phyloP scores from a whole-genome alignment of 35 echinoderm and acorn worm species.

The Ophiothrix spiculata region DNA sequence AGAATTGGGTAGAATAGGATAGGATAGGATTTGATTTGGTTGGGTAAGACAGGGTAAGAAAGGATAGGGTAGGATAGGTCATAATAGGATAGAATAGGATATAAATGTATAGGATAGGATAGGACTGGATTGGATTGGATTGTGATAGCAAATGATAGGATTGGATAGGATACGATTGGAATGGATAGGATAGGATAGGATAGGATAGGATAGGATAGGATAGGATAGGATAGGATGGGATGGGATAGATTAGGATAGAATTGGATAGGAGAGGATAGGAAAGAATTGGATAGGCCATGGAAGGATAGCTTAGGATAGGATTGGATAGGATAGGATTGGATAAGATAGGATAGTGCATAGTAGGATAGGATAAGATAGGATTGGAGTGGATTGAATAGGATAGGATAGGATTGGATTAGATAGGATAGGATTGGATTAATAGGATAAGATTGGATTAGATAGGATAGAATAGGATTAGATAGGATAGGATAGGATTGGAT shows the following conservation, averaged over 20 bases:
- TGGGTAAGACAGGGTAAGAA: slow-evolving; percentile 1
- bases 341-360: no score
- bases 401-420: neutral
- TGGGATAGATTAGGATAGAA: slow-evolving; percentile 20
- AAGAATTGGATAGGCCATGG: slow-evolving; percentile 9
- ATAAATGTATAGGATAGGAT: neutral
- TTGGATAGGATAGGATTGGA: slow-evolving; percentile 20
- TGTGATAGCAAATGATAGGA: slow-evolving; percentile 16
- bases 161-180: slow-evolving; percentile 26
- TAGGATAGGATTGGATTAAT: neutral
- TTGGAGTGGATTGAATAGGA: neutral
- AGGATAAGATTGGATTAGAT: neutral
- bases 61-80: slow-evolving; percentile 21
- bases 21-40: neutral
- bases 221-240: slow-evolving; percentile 13
- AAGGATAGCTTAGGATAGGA: slow-evolving; percentile 29
- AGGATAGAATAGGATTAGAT: neutral
- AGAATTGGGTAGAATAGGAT: slow-evolving; percentile 10
- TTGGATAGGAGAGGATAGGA: slow-evolving; percentile 29
- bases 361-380: neutral
- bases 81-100: slow-evolving; percentile 16
- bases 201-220: slow-evolving; percentile 30
- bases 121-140: slow-evolving; percentile 14
- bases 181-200: slow-evolving; percentile 20
- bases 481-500: neutral